Percentiles rank a stretch among this genome's conserved stretches.
phyloP scores from a whole-genome alignment of 2,797 vertebrate genomes.

The Anguilla marmorata region DNA sequence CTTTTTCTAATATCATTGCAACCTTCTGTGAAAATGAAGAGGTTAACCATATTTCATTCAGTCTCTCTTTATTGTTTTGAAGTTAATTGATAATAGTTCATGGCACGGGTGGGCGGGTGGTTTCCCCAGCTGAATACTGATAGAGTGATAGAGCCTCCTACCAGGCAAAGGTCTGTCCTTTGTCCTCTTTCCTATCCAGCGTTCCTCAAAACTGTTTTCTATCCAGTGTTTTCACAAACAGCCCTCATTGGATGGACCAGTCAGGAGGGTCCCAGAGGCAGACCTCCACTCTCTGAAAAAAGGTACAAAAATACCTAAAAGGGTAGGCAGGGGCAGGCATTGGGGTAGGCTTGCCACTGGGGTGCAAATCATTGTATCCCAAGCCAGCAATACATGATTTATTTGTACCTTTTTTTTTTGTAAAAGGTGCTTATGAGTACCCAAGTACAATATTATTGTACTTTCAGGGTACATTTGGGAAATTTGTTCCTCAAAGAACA shows the following conservation, averaged over 20 bases:
- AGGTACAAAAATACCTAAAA: not conserved
- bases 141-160: not conserved
- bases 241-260: slow-evolving; percentile 29
- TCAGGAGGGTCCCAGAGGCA: slow-evolving; percentile 36
- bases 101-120: not conserved
- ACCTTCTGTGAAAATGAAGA: not conserved
- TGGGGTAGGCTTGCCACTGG: not conserved
- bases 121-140: not conserved
- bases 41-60: not conserved
- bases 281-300: slow-evolving; percentile 18
- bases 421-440: not conserved
- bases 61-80: not conserved
- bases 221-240: slow-evolving; percentile 44
- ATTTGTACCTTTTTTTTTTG: not conserved
- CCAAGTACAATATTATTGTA: not conserved
- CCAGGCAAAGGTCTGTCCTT: not conserved
- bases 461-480: not conserved
- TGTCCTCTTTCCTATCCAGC: not conserved
- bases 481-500: not conserved
- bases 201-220: not conserved
- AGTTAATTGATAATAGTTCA: slow-evolving; percentile 6
- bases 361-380: not conserved
- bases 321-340: too few relatives aligned
- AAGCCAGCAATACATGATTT: not conserved
- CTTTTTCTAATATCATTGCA: not conserved